Percentiles rank a stretch among this genome's conserved stretches.
Evolutionary conservation across 2,888 invertebrate species (phyloP).

Genomic region (Plutella xylostella): DNA sequence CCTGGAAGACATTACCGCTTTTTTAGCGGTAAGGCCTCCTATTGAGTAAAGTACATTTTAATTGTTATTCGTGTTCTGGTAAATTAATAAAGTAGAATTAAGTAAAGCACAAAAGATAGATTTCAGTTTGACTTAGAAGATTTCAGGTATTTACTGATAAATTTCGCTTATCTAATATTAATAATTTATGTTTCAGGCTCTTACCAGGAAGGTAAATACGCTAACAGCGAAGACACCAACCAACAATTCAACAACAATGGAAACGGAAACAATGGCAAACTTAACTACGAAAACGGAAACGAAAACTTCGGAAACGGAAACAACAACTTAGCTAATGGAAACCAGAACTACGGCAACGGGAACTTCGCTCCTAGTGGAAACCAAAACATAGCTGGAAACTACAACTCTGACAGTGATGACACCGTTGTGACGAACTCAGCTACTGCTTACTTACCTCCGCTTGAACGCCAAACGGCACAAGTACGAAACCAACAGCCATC

Average conservation of each 20-base stretch:
- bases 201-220: constrained; percentile 47
- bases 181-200: constrained; percentile 30
- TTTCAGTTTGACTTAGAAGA: too few species aligned
- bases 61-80: too few species aligned
- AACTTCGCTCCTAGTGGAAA: background rate
- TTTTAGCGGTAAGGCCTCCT: too few species aligned
- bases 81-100: too few species aligned
- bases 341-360: background rate
- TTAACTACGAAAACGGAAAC: background rate
- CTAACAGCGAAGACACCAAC: constrained; percentile 16
- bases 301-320: constrained; percentile 16
- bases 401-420: background rate
- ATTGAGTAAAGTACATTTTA: too few species aligned
- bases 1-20: too few species aligned
- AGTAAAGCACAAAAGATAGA: too few species aligned
- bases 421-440: background rate
- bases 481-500: background rate
- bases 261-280: background rate
- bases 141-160: too few species aligned
- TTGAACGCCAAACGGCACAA: background rate
- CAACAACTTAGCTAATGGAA: background rate
- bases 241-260: constrained; percentile 16
- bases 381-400: background rate
- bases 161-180: too few species aligned
- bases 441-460: background rate